Base-by-base conservation (phyloP, 2,797 vertebrate genomes). In the Brachyalestes nurse region DNA sequence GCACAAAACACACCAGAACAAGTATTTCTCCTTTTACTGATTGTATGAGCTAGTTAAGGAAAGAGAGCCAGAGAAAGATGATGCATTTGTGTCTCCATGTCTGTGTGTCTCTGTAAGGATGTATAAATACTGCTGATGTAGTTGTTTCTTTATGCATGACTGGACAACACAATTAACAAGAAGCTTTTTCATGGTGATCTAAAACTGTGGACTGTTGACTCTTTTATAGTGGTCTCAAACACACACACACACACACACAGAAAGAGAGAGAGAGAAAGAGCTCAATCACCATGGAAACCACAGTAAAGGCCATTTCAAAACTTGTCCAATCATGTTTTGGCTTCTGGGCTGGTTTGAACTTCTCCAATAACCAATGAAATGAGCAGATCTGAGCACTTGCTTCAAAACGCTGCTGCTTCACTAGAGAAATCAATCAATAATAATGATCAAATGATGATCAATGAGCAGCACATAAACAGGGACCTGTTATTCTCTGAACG, bases 361-460 rank as follows among this genome's bases (percentile, higher is more conserved):
- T 64, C 42, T 70, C 28, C 64, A 19, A 21, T 28, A 65, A 45
- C 66, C 72, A 77, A 72, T 71, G 57, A 81, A 81, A 71, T 40
- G 5, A 19, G 60, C 17, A 55, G 21, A 76, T 10, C 25, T 61
- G 40, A 61, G n/a, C 7, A 70, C 25, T 75, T 81, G 53, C 75
- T 55, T 64, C 65, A 14, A 73, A 57, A 73, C 25, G 28, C 28
- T 61, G 42, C 42, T 61, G 19, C 19, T 47, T 8, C 21, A 62
- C 45, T 40, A n/a, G 12, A 71, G 79, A 70, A 28, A 69, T 49
- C 13, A 69, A 69, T 80, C 62, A 75, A 38, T 69, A 75, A 14
- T n/a, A 34, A 77, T 70, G 17, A 58, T 66, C 42, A 81, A 83
- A 62, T 83, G 79, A 70, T n/a, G 64, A 83, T 85, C 82, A 78